phyloP scores from a whole-genome alignment of 2,797 vertebrate species.

The Enteromius trimaculatus region DNA sequence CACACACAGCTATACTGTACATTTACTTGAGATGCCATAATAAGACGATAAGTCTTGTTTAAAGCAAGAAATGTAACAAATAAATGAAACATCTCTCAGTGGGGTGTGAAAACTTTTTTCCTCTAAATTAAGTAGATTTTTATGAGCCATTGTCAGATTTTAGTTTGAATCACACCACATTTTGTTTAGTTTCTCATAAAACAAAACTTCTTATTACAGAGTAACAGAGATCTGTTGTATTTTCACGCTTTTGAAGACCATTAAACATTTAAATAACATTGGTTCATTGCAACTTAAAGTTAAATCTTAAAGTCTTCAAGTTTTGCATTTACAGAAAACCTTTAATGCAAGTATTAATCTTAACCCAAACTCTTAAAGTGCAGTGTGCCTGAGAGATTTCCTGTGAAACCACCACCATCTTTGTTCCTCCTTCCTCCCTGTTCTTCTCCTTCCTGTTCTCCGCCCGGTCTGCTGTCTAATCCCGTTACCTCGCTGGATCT shows the following conservation, averaged over 20 bases:
- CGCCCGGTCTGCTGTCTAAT: constrained; percentile 68
- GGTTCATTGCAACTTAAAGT: background rate
- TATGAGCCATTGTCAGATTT: background rate
- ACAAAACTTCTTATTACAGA: background rate
- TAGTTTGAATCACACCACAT: background rate
- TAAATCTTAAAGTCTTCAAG: background rate
- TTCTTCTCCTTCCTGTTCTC: constrained; percentile 60
- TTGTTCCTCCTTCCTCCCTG: constrained; percentile 53
- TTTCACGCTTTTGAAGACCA: background rate
- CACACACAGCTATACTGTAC: background rate
- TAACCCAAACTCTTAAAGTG: background rate
- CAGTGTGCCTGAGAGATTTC: background rate
- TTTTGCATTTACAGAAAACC: background rate
- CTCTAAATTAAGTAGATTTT: background rate
- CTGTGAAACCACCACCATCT: constrained; percentile 33
- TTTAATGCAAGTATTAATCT: background rate
- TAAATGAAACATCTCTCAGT: background rate
- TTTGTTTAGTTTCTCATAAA: background rate
- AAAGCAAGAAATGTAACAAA: too few species aligned
- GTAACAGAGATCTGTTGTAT: background rate
- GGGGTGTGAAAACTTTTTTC: background rate
- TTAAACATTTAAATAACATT: background rate
- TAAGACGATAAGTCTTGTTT: background rate
- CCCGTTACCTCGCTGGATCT: constrained; percentile 42
- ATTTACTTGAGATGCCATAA: background rate